phyloP scores from a whole-genome alignment of 2,113 vertebrate species.

The Limanda limanda region DNA sequence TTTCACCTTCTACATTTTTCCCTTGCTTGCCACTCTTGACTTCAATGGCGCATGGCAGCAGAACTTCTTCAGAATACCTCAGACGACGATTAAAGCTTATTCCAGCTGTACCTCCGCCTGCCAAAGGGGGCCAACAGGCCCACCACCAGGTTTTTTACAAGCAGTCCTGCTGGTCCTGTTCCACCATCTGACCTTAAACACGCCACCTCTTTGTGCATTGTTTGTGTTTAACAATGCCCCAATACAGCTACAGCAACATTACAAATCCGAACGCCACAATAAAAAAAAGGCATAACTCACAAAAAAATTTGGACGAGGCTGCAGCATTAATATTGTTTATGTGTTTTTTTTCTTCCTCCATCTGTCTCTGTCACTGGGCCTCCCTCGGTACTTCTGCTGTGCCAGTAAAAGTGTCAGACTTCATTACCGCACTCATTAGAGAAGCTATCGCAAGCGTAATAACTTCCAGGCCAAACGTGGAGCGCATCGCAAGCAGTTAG shows the following conservation, averaged over 20 bases:
- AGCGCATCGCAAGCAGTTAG: slow-evolving; percentile 45
- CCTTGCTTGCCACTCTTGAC: slow-evolving; percentile 45
- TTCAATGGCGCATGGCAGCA: slow-evolving; percentile 53
- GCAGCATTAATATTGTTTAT: slow-evolving; percentile 58
- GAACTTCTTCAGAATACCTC: slow-evolving; percentile 47
- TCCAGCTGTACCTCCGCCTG: slow-evolving; percentile 49
- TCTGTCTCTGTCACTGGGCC: slow-evolving; percentile 19
- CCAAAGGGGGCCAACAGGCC: slow-evolving; percentile 40
- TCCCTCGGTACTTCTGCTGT: slow-evolving; percentile 19
- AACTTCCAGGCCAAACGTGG: slow-evolving; percentile 71
- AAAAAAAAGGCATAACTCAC: slow-evolving; percentile 39
- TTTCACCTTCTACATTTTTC: slow-evolving; percentile 55
- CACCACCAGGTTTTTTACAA: slow-evolving; percentile 54
- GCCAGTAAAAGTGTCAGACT: slow-evolving; percentile 81
- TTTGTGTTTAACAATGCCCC: slow-evolving; percentile 61
- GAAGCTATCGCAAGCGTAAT: slow-evolving; percentile 61
- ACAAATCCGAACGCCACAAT: slow-evolving; percentile 48
- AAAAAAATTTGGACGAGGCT: slow-evolving; percentile 20
- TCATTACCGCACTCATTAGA: slow-evolving; percentile 78
- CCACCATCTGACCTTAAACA: slow-evolving; percentile 45
- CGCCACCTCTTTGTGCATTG: slow-evolving; percentile 65
- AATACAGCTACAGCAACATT: slow-evolving; percentile 39
- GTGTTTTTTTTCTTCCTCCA: slow-evolving; percentile 31
- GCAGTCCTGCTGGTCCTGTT: slow-evolving; percentile 35
- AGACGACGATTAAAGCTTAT: slow-evolving; percentile 39